Evolutionary conservation across 2,113 vertebrate species (phyloP), one percentile per base, ranked within the genome.

Genomic region (Callorhinus ursinus): DNA sequence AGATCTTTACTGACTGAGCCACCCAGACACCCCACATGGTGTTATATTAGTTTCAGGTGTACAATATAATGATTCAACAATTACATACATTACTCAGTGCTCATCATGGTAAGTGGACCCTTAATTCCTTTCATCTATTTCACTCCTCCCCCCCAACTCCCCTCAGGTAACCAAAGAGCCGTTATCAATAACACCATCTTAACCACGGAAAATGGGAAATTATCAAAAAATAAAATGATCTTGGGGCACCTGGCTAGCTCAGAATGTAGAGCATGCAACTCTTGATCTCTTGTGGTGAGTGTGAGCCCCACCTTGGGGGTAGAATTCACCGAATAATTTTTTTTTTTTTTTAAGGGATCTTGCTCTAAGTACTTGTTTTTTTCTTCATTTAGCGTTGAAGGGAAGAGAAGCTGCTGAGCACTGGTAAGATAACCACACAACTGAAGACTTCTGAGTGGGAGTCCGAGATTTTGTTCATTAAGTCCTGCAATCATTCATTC

Each of bases 361-460:
- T 72, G 92, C 65, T 63, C 26, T 8, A 81, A 93, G 26, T 26
- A 57, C 67, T 77, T 65, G 63, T 28, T 21, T 74, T 42, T 89
- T 94, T 94, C 12, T 36, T 97, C 31, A 24, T 55, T 77, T n/a
- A 49, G 16, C 2, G 16, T 28, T 53, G 63, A 88, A 51, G 72
- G 18, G n/a, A 65, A 63, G 55, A 51, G 57, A 88, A 71, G 4
- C 3, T 21, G 59, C 18, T 42, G 42, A 59, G 15, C 31, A 13
- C 42, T 81, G 39, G 49, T 5, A 53, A 55, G 10, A 39, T 1
- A 4, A 36, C 9, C 33, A 55, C 2, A 42, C 31, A 42, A 53
- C 18, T 19, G 1, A 59, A 69, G 10, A 53, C 15, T 42, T 55
- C 10, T 0, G 5, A 28, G 1, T 49, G 15, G 7, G 21, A 74